These are phyloP conservation scores for Azorinus chamasolen DNA, from an alignment of 2,888 invertebrate genomes.

Conservation along the genomic window DNA sequence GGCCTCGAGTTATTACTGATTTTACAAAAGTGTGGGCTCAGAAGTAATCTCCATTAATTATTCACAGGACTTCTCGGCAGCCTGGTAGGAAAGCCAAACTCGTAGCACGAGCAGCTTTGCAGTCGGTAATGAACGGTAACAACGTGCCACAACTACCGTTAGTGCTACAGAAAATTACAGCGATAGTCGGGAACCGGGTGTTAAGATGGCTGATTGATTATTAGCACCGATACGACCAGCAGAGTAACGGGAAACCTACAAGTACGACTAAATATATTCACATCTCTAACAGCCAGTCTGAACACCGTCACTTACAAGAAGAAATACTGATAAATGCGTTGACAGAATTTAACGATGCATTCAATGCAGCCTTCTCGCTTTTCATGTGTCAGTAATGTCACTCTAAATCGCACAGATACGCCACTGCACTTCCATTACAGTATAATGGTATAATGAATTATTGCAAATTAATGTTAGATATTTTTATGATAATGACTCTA, in stretches of 20 bases:
- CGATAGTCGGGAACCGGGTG: constrained; percentile 18
- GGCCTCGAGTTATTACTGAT: constrained; percentile 51
- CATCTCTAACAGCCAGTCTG: no score
- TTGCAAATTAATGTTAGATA: no score
- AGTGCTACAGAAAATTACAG: constrained; percentile 43
- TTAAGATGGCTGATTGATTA: constrained; percentile 51
- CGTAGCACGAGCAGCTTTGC: constrained; percentile 36
- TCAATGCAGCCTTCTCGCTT: no score
- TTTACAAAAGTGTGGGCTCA: constrained; percentile 56
- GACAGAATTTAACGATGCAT: no score
- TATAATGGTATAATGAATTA: no score
- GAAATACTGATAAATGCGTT: no score
- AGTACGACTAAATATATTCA: no score
- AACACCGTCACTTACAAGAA: no score
- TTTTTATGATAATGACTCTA: no score
- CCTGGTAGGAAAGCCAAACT: constrained; percentile 41
- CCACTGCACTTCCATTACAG: no score
- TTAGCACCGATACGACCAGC: constrained; percentile 30
- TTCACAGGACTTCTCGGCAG: constrained; percentile 55
- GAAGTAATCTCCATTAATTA: constrained; percentile 63
- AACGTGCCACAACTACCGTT: constrained; percentile 48
- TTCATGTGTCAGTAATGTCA: no score
- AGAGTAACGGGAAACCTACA: constrained; percentile 28
- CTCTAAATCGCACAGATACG: no score
- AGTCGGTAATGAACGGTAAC: constrained; percentile 55